A percentile compares a stretch with the other conserved stretches of the same genome.
Conservation (phyloP, 2,797 vertebrate species). For the Chiroxiphia lanceolata region DNA sequence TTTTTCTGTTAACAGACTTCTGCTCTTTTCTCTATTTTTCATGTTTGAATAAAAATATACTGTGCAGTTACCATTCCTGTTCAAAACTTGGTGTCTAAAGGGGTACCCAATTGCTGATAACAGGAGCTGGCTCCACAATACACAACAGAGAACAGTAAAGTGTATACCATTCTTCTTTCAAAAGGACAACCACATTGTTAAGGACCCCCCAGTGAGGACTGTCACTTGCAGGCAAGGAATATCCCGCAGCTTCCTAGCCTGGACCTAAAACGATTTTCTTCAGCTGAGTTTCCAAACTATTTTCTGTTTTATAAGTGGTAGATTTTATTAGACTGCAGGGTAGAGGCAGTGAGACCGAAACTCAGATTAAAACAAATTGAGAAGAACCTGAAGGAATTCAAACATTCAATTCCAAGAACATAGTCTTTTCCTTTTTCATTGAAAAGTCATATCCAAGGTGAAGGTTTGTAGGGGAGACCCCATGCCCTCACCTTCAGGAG, state of each 20-base stretch:
- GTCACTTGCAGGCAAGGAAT: neutral
- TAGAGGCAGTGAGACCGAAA: neutral
- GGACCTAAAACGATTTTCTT: neutral
- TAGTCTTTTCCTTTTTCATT: neutral
- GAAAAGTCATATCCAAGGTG: neutral
- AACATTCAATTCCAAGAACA: neutral
- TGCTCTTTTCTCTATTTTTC: neutral
- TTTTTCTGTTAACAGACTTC: neutral
- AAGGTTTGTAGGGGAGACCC: accelerated
- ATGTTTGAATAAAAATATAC: neutral
- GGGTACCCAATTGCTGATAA: neutral
- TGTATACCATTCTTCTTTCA: neutral
- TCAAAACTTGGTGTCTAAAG: neutral
- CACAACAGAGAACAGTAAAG: neutral
- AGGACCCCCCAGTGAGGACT: neutral
- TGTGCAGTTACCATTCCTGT: neutral
- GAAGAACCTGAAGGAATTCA: neutral
- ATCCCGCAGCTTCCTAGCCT: accelerated
- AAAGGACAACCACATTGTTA: neutral
- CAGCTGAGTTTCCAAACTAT: neutral
- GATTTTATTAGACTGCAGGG: neutral
- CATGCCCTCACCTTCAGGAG: neutral
- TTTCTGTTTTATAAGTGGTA: neutral
- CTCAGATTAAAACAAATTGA: neutral
- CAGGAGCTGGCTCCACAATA: neutral